phyloP scores from a whole-genome alignment of 1,140 invertebrate genomes.

The Saxidomus purpurata region DNA sequence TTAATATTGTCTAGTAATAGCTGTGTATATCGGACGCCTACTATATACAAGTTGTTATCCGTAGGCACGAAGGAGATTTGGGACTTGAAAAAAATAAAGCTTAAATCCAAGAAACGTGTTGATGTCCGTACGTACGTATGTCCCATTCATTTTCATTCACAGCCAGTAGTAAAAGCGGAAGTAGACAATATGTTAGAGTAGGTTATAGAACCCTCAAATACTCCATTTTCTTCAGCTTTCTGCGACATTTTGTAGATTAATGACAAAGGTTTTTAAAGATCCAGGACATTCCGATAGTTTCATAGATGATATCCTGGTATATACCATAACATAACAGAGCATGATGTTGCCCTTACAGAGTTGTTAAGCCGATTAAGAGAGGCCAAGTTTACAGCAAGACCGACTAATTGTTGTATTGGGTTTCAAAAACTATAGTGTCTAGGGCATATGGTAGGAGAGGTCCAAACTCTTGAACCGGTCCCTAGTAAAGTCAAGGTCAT shows the following conservation, averaged over 20 bases:
- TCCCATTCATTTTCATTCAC: not conserved
- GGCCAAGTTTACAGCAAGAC: constrained; percentile 7
- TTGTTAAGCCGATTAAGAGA: not conserved
- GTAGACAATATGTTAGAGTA: not conserved
- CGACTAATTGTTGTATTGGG: not conserved
- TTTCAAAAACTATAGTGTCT: not conserved
- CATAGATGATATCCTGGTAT: constrained; percentile 24
- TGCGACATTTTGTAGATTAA: constrained; percentile 3
- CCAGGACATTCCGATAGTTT: not conserved
- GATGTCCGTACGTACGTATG: too few species aligned
- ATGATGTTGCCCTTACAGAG: not conserved
- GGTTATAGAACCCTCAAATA: not conserved
- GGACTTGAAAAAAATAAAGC: too few species aligned
- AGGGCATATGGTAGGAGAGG: not conserved
- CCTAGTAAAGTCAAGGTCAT: too few species aligned
- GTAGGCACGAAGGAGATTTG: too few species aligned
- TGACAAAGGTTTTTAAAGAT: not conserved
- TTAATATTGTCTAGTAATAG: too few species aligned
- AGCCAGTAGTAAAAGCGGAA: not conserved
- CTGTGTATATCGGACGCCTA: too few species aligned
- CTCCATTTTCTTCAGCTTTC: not conserved
- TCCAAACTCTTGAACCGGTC: too few species aligned
- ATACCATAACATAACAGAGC: not conserved
- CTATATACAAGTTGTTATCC: too few species aligned
- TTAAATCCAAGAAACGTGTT: too few species aligned